phyloP scores from a whole-genome alignment of 2,113 vertebrate species.

The Pelecanoides urinatrix region DNA sequence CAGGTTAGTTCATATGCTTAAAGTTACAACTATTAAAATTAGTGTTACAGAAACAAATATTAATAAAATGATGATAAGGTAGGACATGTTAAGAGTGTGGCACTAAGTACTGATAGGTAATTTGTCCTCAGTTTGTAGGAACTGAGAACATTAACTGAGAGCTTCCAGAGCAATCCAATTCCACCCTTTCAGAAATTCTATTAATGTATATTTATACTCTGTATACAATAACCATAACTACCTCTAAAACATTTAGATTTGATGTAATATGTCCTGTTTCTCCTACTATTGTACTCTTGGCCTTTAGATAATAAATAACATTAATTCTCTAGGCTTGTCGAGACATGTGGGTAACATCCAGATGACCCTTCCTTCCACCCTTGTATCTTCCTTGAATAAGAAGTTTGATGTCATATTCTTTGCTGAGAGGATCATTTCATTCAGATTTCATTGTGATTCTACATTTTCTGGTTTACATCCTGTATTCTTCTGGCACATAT shows the following conservation, averaged over 20 bases:
- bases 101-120: accelerated
- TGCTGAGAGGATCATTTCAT: neutral
- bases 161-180: neutral
- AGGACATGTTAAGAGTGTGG: neutral
- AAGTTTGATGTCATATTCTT: neutral
- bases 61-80: neutral
- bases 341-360: neutral
- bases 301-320: neutral
- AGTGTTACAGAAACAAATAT: neutral
- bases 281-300: neutral
- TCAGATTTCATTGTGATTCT: neutral
- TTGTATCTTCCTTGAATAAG: neutral
- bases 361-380: neutral
- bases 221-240: neutral
- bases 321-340: neutral
- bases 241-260: neutral
- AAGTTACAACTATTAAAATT: neutral
- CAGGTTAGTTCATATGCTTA: neutral
- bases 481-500: neutral
- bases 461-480: neutral
- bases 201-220: neutral
- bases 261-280: neutral
- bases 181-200: neutral
- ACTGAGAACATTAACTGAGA: neutral
- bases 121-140: neutral